These are phyloP conservation scores for Platycnemis pennipes DNA, from an alignment of 2,888 invertebrate genomes.

Conservation along the genomic window DNA sequence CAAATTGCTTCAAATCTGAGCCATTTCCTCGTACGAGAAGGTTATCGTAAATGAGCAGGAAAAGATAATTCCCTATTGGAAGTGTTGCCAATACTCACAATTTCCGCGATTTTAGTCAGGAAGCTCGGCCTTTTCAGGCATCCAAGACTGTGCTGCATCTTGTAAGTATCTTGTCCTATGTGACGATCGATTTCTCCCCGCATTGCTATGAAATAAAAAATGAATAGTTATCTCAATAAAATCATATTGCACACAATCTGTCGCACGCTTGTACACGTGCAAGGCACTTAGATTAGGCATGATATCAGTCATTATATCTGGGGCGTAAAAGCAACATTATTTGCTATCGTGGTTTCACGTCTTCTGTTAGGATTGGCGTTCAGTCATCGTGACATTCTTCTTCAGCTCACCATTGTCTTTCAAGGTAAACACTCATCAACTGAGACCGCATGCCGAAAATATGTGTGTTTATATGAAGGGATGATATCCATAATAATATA, in stretches of 20 bases:
- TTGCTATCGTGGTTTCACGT: not conserved
- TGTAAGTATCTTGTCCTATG: not conserved
- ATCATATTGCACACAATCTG: not conserved
- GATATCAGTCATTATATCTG: not conserved
- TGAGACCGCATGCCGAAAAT: not conserved
- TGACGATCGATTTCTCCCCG: not conserved
- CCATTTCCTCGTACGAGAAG: no score
- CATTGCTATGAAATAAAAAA: not conserved
- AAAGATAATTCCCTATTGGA: no score
- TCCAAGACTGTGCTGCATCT: not conserved
- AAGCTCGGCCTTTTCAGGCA: constrained; percentile 14
- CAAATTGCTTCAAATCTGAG: no score
- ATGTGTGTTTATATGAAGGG: not conserved
- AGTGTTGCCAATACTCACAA: constrained; percentile 33
- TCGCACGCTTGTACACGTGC: not conserved
- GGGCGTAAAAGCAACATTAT: not conserved
- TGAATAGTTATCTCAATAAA: not conserved
- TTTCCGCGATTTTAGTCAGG: constrained; percentile 6
- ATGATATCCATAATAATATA: not conserved
- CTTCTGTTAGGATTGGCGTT: not conserved
- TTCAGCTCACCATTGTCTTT: not conserved
- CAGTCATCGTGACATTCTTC: not conserved
- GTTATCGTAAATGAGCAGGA: no score
- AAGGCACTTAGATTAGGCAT: no score
- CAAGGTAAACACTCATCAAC: not conserved